A percentile compares a stretch with the other conserved stretches of the same genome.
Conservation (phyloP, 1,140 invertebrate species). For the Spodoptera frugiperda region DNA sequence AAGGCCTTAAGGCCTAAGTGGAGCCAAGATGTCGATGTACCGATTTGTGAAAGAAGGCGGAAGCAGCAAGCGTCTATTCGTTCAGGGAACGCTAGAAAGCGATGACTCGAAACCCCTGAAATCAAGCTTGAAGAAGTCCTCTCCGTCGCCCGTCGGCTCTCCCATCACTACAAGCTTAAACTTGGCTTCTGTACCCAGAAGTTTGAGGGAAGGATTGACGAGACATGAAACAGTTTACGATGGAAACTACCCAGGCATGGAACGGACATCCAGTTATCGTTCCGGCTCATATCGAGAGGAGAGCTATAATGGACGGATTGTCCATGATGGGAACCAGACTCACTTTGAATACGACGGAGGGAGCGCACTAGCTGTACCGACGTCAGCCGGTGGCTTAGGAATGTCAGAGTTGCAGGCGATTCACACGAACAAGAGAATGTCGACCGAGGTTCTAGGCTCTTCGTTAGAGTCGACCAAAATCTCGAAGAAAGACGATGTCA, state of each 20-base stretch:
- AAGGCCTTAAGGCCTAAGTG: constrained; percentile 69
- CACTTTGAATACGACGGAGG: constrained; percentile 85
- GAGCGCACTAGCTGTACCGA: constrained; percentile 74
- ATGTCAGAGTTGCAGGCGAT: constrained; percentile 90
- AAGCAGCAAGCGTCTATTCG: constrained; percentile 90
- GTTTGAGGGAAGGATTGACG: constrained; percentile 78
- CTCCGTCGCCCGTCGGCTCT: constrained; percentile 82
- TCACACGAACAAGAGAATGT: constrained; percentile 92
- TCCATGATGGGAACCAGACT: constrained; percentile 84
- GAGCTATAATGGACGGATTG: constrained; percentile 81
- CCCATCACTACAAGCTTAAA: constrained; percentile 87
- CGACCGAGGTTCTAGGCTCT: constrained; percentile 94
- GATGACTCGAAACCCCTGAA: constrained; percentile 85
- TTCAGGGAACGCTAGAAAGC: constrained; percentile 91
- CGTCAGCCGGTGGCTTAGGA: constrained; percentile 76
- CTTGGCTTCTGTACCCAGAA: constrained; percentile 82
- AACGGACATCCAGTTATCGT: constrained; percentile 72
- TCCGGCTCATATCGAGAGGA: constrained; percentile 79
- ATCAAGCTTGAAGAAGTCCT: constrained; percentile 86
- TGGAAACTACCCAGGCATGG: constrained; percentile 82
- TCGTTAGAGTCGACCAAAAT: constrained; percentile 93
- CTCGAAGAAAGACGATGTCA: constrained; percentile 89
- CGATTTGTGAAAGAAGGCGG: constrained; percentile 90
- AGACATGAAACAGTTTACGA: constrained; percentile 82
- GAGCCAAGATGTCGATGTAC: constrained; percentile 89